Base-by-base conservation (phyloP, 2,797 vertebrate genomes). In the Pangasius mekongensis region DNA sequence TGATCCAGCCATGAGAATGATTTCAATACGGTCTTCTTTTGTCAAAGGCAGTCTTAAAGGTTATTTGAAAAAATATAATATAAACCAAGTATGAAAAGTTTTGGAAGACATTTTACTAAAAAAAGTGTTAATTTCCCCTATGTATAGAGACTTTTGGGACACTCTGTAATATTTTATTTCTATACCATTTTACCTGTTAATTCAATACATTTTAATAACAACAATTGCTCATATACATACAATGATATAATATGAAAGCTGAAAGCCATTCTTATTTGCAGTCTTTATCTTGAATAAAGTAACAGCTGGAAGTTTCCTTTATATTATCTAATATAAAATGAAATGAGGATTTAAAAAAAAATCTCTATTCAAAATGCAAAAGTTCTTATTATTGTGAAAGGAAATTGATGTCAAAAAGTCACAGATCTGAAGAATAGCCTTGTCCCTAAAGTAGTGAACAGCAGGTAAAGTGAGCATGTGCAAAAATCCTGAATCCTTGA, bases 381-480 rank as follows among this genome's bases (percentile, higher is more conserved):
- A 54, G n/a, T 18, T 14, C 3, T 33, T 62, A 27, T 47, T 62
- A 43, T 6, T 82, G 56, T 39, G 58, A 62, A 62, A 43, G 56
- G 27, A 43, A 82, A 62, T 82, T 82, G 56, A 39, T 36, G 54
- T 60, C 54, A 62, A 36, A 82, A 82, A 82, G 80, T 62, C 58
- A 27, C 33, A 27, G 11, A 82, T 22, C 39, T 58, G 54, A 81
- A 56, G 54, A 58, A 43, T 16, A 27, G 56, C 3, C 30, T 81
- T 81, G 18, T 58, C 36, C 20, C 52, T 58, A 33, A 81, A 56
- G 54, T 30, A 80, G 47, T 52, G n/a, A 80, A 33, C 33, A 82
- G 56, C 27, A 47, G 60, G 27, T 64, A 64, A 66, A 64, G 14
- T 47, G 58, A 24, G 14, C 60, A 47, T 66, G 60, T 64, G 58